These are phyloP conservation scores for Neostethus bicornis DNA, from an alignment of 2,797 vertebrate genomes.

Conservation along the genomic window DNA sequence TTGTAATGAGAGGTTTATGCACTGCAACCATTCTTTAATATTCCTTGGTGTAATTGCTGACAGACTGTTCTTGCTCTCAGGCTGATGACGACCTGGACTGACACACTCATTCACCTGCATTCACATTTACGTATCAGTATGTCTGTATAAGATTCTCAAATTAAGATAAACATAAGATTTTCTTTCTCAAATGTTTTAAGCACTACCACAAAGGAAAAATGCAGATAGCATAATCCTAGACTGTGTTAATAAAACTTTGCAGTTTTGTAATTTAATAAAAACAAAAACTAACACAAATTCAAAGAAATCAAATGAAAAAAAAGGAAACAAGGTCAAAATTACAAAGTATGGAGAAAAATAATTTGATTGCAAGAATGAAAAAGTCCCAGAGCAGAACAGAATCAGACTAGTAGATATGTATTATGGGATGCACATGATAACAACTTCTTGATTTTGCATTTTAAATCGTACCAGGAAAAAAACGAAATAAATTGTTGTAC, in stretches of 20 bases:
- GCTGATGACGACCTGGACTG: conserved; percentile 1
- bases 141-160: background rate
- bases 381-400: background rate
- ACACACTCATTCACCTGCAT: background rate
- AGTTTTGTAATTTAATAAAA: too few species aligned
- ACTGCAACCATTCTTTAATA: background rate
- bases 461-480: background rate
- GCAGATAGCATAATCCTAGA: too few species aligned
- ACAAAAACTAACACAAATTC: too few species aligned
- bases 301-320: too few species aligned
- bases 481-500: background rate
- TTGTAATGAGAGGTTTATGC: conserved; percentile 8
- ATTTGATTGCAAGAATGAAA: background rate
- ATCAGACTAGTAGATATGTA: background rate
- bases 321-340: background rate
- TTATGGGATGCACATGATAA: background rate
- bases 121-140: background rate
- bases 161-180: background rate
- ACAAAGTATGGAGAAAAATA: background rate
- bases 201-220: too few species aligned
- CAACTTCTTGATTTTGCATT: background rate
- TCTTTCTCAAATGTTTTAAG: too few species aligned
- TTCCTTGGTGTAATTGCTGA: conserved; percentile 2
- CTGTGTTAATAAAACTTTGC: too few species aligned
- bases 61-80: conserved; percentile 2